Evolutionary conservation across 2,888 invertebrate species (phyloP).

Genomic region (Drosophila formosana): DNA sequence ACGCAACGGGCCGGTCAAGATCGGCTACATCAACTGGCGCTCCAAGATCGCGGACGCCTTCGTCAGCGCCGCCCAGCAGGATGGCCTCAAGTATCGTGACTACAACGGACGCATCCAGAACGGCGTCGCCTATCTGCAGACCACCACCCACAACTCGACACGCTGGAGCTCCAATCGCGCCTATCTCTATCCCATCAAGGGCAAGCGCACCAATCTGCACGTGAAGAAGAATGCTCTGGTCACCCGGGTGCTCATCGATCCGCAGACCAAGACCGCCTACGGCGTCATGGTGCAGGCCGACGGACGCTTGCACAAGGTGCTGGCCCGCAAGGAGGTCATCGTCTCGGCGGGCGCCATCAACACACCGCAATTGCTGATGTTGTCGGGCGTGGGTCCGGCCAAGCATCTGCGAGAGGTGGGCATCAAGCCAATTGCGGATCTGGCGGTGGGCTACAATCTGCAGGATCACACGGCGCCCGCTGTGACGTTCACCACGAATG

Average conservation of each 20-base stretch:
- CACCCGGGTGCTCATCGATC: constrained; percentile 87
- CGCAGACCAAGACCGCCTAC: constrained; percentile 85
- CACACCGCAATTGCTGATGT: constrained; percentile 92
- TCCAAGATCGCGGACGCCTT: constrained; percentile 88
- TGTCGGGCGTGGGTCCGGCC: constrained; percentile 90
- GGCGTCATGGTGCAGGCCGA: constrained; percentile 86
- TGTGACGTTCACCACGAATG: constrained; percentile 88
- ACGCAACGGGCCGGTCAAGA: constrained; percentile 87
- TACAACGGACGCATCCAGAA: constrained; percentile 88
- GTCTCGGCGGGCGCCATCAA: constrained; percentile 92
- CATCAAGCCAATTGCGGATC: constrained; percentile 87
- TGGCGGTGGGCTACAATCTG: constrained; percentile 88
- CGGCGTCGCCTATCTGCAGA: constrained; percentile 88
- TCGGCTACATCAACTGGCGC: constrained; percentile 87
- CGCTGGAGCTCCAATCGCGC: constrained; percentile 87
- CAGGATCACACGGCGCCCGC: constrained; percentile 89
- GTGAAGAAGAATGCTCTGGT: constrained; percentile 87
- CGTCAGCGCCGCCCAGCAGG: constrained; percentile 87
- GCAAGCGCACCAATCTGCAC: constrained; percentile 86
- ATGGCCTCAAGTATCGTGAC: constrained; percentile 88
- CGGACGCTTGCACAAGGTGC: constrained; percentile 85
- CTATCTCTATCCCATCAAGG: constrained; percentile 86
- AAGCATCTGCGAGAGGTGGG: constrained; percentile 86
- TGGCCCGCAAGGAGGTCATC: constrained; percentile 89
- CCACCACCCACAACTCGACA: constrained; percentile 87